A percentile compares a stretch with the other conserved stretches of the same genome.
Conservation (phyloP, 2,888 invertebrate species). For the Desoria tigrina region DNA sequence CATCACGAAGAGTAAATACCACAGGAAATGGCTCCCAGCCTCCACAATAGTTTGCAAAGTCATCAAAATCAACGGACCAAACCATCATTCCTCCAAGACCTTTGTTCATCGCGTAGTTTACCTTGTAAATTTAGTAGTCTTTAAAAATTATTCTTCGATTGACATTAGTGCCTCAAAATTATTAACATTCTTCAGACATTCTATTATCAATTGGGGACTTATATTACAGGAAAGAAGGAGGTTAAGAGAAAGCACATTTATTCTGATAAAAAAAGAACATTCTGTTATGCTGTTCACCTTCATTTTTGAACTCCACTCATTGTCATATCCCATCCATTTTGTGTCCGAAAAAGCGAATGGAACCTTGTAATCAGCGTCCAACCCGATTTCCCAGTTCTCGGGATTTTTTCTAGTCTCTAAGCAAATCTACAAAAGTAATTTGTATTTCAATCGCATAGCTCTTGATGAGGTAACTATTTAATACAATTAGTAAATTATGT, state of each 20-base stretch:
- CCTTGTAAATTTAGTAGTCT: not conserved
- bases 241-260: too few species aligned
- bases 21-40: not conserved
- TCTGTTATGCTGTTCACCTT: too few species aligned
- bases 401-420: not conserved
- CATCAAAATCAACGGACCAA: slow-evolving; percentile 63
- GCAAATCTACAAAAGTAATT: slow-evolving; percentile 14
- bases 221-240: too few species aligned
- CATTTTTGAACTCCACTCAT: not conserved
- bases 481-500: too few species aligned
- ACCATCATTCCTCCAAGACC: slow-evolving; percentile 62
- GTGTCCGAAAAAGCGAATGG: slow-evolving; percentile 25
- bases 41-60: slow-evolving; percentile 58
- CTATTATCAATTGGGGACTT: too few species aligned
- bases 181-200: too few species aligned
- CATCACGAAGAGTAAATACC: not conserved
- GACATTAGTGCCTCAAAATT: too few species aligned
- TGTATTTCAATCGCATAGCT: not conserved
- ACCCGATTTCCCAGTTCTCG: slow-evolving; percentile 17
- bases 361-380: slow-evolving; percentile 13
- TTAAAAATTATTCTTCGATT: too few species aligned
- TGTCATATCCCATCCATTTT: slow-evolving; percentile 26
- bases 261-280: too few species aligned
- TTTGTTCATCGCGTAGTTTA: slow-evolving; percentile 4
- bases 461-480: too few species aligned